A percentile compares a stretch with the other conserved stretches of the same genome.
These are phyloP conservation scores for Candidula unifasciata DNA, from an alignment of 2,888 invertebrate genomes.

Conservation along the genomic window DNA sequence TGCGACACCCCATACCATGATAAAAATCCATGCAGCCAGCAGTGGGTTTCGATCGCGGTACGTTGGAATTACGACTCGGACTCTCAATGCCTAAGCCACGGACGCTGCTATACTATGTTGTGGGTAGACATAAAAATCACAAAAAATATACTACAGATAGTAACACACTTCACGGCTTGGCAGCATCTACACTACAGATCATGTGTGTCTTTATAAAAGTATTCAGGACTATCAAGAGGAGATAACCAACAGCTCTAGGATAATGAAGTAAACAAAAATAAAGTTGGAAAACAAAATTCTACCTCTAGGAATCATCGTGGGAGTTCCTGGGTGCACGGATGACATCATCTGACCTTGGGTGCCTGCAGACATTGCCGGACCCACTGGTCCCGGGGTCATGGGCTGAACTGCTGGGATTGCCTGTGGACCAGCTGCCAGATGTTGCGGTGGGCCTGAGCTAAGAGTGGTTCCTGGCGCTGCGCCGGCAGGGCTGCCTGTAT, in stretches of 20 bases:
- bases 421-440: constrained; percentile 7
- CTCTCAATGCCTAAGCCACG: too few species aligned
- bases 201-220: background rate
- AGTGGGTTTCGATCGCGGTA: too few species aligned
- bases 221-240: too few species aligned
- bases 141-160: too few species aligned
- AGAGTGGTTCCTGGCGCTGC: background rate
- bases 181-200: too few species aligned
- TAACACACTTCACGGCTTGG: too few species aligned
- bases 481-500: background rate
- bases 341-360: constrained; percentile 31
- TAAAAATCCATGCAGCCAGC: too few species aligned
- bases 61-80: too few species aligned
- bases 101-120: too few species aligned
- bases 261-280: background rate
- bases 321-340: constrained; percentile 10
- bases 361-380: constrained; percentile 4
- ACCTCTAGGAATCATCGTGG: constrained; percentile 30
- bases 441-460: background rate
- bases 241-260: background rate
- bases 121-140: too few species aligned
- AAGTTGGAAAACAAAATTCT: background rate
- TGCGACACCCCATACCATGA: too few species aligned
- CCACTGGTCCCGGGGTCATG: constrained; percentile 15
- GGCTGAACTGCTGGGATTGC: constrained; percentile 1